phyloP scores from a whole-genome alignment of 2,888 invertebrate species.

The Caradrina clavipalpis region DNA sequence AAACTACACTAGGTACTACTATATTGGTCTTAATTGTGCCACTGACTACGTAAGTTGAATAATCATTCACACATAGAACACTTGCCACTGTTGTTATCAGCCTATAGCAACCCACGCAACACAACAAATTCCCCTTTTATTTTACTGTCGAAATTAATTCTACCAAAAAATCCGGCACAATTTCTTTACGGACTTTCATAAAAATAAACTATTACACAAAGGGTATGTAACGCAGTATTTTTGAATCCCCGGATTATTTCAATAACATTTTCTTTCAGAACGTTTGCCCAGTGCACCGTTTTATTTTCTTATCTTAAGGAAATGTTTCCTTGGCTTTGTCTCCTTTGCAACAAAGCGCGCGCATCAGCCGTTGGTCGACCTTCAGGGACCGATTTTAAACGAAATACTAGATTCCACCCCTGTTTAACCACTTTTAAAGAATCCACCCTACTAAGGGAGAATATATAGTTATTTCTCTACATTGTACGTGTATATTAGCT shows the following conservation, averaged over 20 bases:
- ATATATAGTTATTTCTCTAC: conserved; percentile 60
- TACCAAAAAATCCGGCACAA: conserved; percentile 9
- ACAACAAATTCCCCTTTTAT: conserved; percentile 1
- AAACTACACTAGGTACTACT: too few species aligned
- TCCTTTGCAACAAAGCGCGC: conserved; percentile 78
- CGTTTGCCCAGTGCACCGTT: conserved; percentile 74
- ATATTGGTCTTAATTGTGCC: too few species aligned
- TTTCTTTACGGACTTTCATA: conserved; percentile 28
- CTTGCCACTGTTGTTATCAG: not conserved
- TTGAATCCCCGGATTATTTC: conserved; percentile 61
- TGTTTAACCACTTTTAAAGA: conserved; percentile 68
- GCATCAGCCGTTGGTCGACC: conserved; percentile 73
- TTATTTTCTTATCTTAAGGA: conserved; percentile 80
- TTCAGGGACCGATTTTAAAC: conserved; percentile 80
- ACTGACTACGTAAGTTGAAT: too few species aligned
- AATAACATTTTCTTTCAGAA: conserved; percentile 69
- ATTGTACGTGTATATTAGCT: conserved; percentile 64
- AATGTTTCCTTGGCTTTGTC: conserved; percentile 76
- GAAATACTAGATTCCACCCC: conserved; percentile 73
- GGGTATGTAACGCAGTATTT: conserved; percentile 41
- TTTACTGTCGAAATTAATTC: not conserved
- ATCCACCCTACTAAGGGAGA: conserved; percentile 59
- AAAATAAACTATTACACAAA: conserved; percentile 51
- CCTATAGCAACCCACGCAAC: not conserved
- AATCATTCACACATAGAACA: too few species aligned